phyloP scores from a whole-genome alignment of 2,113 vertebrate species.

The Hirundichthys speculiger region DNA sequence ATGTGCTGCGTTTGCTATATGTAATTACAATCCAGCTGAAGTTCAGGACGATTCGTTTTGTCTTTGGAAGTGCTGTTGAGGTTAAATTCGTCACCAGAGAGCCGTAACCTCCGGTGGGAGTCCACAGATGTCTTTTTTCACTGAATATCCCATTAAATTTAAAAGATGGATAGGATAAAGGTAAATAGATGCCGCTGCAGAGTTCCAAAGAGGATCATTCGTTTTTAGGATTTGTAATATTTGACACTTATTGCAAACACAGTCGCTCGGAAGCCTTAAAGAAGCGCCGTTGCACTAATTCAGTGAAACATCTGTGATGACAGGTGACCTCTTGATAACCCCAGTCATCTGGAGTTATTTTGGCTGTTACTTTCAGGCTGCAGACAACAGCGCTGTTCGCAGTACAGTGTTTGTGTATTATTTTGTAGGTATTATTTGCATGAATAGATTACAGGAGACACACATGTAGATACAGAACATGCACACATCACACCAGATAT shows the following conservation, averaged over 20 bases:
- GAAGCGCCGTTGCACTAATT: conserved; percentile 34
- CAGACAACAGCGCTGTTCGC: conserved; percentile 33
- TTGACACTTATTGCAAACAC: conserved; percentile 32
- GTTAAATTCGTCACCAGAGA: conserved; percentile 1
- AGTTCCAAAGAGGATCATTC: not conserved
- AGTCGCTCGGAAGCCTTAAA: conserved; percentile 12
- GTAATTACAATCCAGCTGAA: not conserved
- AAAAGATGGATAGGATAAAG: not conserved
- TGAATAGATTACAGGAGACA: not conserved
- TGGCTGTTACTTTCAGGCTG: conserved; percentile 17
- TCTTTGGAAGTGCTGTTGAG: conserved; percentile 4
- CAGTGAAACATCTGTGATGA: conserved; percentile 44
- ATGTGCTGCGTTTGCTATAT: not conserved
- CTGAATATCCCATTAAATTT: too few relatives aligned
- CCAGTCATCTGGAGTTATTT: conserved; percentile 22
- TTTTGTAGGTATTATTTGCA: not conserved
- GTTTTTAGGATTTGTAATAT: not conserved
- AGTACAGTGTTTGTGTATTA: not conserved
- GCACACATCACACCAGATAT: too few relatives aligned
- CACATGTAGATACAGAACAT: too few relatives aligned
- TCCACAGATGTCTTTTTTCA: too few relatives aligned
- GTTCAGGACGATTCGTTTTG: conserved; percentile 2
- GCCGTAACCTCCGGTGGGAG: too few relatives aligned
- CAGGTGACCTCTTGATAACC: conserved; percentile 45
- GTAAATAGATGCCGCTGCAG: not conserved